Base-by-base conservation (phyloP, 2,113 vertebrate genomes). In the Coptodon rendalli region DNA sequence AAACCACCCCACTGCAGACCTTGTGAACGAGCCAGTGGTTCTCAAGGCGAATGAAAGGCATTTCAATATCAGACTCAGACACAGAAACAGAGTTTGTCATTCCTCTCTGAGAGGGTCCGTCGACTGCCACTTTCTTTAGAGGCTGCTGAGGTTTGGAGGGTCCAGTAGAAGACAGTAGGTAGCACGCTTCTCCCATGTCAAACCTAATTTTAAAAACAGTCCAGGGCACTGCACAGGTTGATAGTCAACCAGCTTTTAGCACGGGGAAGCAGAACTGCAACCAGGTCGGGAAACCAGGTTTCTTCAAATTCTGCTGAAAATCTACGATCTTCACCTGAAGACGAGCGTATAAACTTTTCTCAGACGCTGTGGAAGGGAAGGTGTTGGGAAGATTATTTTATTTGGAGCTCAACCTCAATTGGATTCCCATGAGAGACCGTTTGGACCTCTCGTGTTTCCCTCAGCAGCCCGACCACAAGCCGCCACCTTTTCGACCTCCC, bases 171-270 rank as follows among this genome's bases (percentile, higher is more conserved):
- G 81, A 83, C 68, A 31, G 54, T 82, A 52, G 68, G 53, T 86
- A 56, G 86, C n/a, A 53, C 85, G 84, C 86, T 93, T 89, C 91
- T 93, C 93, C 91, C 91, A 76, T 19, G 29, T 80, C 76, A 38
- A 82, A 87, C 78, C 93, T 24, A 93, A 95, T 95, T 94, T 79
- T 80, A 66, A 89, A 89, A 86, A 19, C 22, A 68, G 90, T 87
- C 84, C 66, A 84, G 93, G 92, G 83, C 82, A 53, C 89, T 68
- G 71, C 76, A 54, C 88, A 87, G 84, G 87, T 81, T 88, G 89
- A 40, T 78, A 94, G 80, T 87, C 95, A 95, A 96, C 96, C 95
- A 93, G 96, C 97, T 97, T 97, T 97, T 96, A 97, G 96, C 93
- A 53, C 95, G 96, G 96, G 96, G 96, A 91, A 89, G 82, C 87